These are phyloP conservation scores for Bimastos eiseni DNA, from an alignment of 2,888 invertebrate genomes.

Conservation along the genomic window DNA sequence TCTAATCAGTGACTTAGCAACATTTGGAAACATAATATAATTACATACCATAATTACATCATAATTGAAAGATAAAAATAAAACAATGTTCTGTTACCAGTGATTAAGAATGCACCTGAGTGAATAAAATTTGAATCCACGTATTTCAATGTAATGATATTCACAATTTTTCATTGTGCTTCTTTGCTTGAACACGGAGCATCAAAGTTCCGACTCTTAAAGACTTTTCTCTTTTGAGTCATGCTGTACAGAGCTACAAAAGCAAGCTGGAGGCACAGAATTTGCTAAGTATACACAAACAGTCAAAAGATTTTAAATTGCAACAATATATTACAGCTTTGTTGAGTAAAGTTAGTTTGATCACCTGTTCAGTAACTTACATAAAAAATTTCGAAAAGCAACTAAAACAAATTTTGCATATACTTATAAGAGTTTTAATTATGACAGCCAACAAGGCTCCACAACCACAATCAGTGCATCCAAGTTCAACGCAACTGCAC, in stretches of 20 bases:
- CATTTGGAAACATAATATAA: background rate
- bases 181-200: background rate
- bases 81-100: background rate
- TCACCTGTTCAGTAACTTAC: constrained; percentile 1
- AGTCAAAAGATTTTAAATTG: background rate
- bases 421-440: background rate
- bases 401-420: background rate
- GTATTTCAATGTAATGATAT: background rate
- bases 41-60: background rate
- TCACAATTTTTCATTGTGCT: background rate
- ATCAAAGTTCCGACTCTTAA: too few relatives aligned
- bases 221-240: background rate
- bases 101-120: background rate
- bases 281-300: background rate
- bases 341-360: background rate
- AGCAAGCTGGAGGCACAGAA: background rate
- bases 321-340: background rate
- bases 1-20: background rate
- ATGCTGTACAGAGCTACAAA: background rate
- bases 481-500: background rate
- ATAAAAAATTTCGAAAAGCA: background rate
- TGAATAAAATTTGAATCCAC: background rate
- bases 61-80: background rate
- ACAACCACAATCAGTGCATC: background rate
- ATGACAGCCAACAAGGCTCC: background rate